Base-by-base conservation (phyloP, 1,140 invertebrate genomes). In the Grapholita molesta region DNA sequence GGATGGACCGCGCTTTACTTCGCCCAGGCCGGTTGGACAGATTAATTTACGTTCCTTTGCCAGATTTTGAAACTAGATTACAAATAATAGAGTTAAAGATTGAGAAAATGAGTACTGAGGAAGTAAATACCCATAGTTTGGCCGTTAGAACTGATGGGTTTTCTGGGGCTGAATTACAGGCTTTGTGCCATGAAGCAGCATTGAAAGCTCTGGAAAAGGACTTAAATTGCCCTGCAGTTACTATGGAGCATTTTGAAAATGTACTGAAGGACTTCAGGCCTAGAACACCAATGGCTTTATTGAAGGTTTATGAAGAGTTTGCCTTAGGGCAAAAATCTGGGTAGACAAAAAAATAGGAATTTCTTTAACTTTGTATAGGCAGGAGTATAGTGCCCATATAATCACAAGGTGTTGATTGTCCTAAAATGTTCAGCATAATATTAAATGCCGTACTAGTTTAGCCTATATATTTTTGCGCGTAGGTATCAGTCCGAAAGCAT, bases 141-240 rank as follows among this genome's bases (percentile, higher is more conserved):
- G 95, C 95, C 0, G 73, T 80, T 0, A 82, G 70, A 55, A 97
- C 96, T 0, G 90, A 94, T 30, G 87, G 91, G 18, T 97, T 94
- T 84, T 97, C 96, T 3, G 97, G 97, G 21, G 97, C 97, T 15
- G 97, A 98, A 84, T 81, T 97, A 42, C 93, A 95, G 68, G 94
- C 94, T 78, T 78, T 97, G 0, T 96, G 95, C 77, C 94, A 94
- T 71, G 95, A 96, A 86, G 96, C 96, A 15, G 96, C 94, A 15
- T 83, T 96, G 28, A 80, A 90, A 70, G 95, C 96, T 8, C 82
- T 96, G 57, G 93, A 94, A 66, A 91, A 74, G 25, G 82, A 90
- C 69, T 48, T 90, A 0, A 76, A 86, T 11, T 90, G 86, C 66
- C 66, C 68, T n/a, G 83, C 75, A 67, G 86, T 90, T 1, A 82